phyloP scores from a whole-genome alignment of 1,140 invertebrate species.

The Cepaea nemoralis region DNA sequence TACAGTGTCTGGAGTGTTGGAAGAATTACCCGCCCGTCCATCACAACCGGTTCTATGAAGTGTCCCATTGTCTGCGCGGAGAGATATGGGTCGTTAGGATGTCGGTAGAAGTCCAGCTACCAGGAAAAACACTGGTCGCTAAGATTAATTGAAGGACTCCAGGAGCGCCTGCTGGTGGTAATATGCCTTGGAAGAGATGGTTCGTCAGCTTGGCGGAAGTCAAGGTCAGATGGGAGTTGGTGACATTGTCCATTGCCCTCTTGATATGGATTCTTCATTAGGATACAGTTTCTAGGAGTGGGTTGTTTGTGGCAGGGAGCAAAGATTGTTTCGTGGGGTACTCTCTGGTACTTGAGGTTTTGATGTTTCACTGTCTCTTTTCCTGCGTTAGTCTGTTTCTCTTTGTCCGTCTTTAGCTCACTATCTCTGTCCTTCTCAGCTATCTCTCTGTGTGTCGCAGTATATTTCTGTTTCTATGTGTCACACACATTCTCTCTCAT shows the following conservation, averaged over 20 bases:
- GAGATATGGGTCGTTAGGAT: not conserved
- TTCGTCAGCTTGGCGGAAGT: not conserved
- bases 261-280: no score
- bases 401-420: no score
- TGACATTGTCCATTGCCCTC: not conserved
- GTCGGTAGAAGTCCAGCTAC: not conserved
- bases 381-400: no score
- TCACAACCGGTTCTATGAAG: not conserved
- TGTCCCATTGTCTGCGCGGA: not conserved
- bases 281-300: no score
- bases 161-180: not conserved
- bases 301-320: no score
- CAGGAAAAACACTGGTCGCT: not conserved
- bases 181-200: not conserved
- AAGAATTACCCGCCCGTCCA: conserved; percentile 1
- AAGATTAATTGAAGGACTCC: not conserved
- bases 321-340: no score
- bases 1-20: conserved; percentile 3
- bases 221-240: not conserved
- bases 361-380: no score
- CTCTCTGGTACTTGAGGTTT: no score
- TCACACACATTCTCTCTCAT: no score
- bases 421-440: no score
- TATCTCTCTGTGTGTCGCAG: no score
- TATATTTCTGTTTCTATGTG: no score